A percentile compares a stretch with the other conserved stretches of the same genome.
Conservation (phyloP, 1,140 invertebrate genomes). For the Rhizoglyphus robini region DNA sequence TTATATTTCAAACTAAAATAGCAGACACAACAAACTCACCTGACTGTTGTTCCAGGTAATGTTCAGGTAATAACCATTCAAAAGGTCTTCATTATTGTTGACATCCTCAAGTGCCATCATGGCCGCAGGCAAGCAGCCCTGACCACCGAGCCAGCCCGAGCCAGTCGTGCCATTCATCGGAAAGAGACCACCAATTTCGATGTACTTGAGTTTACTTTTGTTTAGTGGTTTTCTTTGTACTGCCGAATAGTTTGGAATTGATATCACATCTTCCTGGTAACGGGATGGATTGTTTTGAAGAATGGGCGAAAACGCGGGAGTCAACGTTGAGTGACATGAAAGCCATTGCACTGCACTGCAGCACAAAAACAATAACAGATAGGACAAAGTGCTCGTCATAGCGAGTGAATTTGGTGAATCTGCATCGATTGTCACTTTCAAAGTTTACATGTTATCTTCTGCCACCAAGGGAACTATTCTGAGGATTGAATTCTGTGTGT, state of each 20-base stretch:
- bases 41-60: constrained; percentile 94
- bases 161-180: constrained; percentile 76
- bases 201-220: constrained; percentile 41
- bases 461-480: no score
- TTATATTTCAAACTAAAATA: no score
- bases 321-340: no score
- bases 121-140: constrained; percentile 85
- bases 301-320: no score
- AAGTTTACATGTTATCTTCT: no score
- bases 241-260: neutral
- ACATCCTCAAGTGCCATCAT: constrained; percentile 89
- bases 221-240: neutral
- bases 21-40: constrained; percentile 45
- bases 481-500: no score
- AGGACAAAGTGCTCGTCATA: no score
- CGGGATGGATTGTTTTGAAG: no score
- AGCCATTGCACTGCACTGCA: no score
- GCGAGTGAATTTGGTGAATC: no score
- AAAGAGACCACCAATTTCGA: constrained; percentile 95
- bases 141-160: constrained; percentile 92
- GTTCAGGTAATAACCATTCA: constrained; percentile 77
- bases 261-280: neutral
- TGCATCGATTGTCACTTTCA: no score
- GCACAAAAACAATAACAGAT: no score
- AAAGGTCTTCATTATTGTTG: constrained; percentile 69